Percentiles rank a stretch among this genome's conserved stretches.
Evolutionary conservation across 2,888 invertebrate species (phyloP).

Genomic region (Branchinecta sandiegonensis): DNA sequence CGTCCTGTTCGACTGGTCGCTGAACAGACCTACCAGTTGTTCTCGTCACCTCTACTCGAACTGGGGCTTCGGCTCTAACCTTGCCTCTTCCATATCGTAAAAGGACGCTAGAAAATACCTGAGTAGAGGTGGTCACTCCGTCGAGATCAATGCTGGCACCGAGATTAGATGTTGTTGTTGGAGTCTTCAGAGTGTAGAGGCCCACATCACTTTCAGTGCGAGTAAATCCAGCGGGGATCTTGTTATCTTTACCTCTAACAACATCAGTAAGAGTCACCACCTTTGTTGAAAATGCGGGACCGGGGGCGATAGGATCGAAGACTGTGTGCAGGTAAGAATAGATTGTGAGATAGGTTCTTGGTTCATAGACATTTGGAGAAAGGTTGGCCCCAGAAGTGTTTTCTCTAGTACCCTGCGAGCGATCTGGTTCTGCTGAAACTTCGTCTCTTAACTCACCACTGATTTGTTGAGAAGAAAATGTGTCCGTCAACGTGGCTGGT

Average conservation of each 20-base stretch:
- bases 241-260: slow-evolving; percentile 27
- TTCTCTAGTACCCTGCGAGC: not conserved
- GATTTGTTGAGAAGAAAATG: slow-evolving; percentile 15
- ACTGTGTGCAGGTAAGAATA: slow-evolving; percentile 30
- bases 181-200: slow-evolving; percentile 27
- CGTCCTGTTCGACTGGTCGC: not conserved
- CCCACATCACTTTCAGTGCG: slow-evolving; percentile 24
- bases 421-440: not conserved
- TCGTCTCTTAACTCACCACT: not conserved
- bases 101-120: slow-evolving; percentile 28
- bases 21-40: not conserved
- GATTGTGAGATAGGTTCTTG: slow-evolving; percentile 29
- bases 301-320: slow-evolving; percentile 25
- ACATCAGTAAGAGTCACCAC: slow-evolving; percentile 29
- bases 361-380: slow-evolving; percentile 22
- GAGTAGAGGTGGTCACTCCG: slow-evolving; percentile 28
- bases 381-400: slow-evolving; percentile 2
- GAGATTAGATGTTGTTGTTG: slow-evolving; percentile 26
- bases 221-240: slow-evolving; percentile 25
- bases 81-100: slow-evolving; percentile 26
- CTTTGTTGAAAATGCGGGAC: slow-evolving; percentile 27
- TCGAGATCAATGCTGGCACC: slow-evolving; percentile 27
- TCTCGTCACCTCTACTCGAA: no score
- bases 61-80: slow-evolving; percentile 16
- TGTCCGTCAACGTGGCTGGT: not conserved